Conservation (phyloP, 2,797 vertebrate species). For the Gallinago solitaria region DNA sequence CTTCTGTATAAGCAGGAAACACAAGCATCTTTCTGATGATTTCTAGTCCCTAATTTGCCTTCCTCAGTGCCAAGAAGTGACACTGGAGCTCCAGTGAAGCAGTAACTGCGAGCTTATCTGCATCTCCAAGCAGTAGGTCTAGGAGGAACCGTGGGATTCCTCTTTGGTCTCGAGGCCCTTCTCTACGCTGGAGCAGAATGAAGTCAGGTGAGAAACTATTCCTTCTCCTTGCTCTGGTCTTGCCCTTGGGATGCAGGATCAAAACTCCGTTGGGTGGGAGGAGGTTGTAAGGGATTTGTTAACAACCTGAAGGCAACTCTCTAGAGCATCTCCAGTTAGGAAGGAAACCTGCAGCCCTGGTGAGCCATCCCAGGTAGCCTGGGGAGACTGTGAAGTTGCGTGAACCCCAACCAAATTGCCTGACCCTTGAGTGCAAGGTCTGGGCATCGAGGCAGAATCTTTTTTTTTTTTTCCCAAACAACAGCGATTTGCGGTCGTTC, state of each 20-base stretch:
- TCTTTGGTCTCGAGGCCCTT: fast-evolving
- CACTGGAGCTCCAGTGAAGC: background rate
- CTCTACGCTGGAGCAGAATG: background rate
- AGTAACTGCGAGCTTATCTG: background rate
- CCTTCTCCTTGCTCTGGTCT: background rate
- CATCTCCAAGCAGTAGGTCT: background rate
- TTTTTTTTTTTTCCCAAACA: background rate
- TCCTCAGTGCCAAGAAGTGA: background rate
- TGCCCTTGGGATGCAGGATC: background rate
- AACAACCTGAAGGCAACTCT: background rate
- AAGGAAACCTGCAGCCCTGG: background rate
- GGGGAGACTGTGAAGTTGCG: background rate
- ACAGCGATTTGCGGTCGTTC: background rate
- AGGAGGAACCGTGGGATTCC: fast-evolving
- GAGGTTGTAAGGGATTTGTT: background rate
- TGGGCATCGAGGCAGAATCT: fast-evolving
- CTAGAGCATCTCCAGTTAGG: background rate
- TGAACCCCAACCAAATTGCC: background rate
- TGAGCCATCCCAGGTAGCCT: background rate
- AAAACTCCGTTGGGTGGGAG: background rate
- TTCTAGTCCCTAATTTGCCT: background rate
- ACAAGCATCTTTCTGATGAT: background rate
- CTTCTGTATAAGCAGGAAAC: background rate
- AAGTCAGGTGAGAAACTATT: background rate
- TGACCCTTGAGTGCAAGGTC: background rate